phyloP scores from a whole-genome alignment of 2,113 vertebrate species.

The Thunnus thynnus region DNA sequence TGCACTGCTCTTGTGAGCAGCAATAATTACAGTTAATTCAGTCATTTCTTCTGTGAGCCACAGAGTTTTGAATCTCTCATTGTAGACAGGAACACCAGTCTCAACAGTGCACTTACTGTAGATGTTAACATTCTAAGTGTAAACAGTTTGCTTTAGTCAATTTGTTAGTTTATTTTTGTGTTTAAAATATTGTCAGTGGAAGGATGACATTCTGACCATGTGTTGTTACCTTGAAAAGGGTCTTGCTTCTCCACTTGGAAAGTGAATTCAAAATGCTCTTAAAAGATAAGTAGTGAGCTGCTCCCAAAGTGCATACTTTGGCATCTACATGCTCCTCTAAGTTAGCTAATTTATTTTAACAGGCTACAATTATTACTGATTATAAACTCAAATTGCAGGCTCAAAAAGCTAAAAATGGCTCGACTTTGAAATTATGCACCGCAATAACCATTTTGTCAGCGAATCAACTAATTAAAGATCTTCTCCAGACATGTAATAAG shows the following conservation, averaged over 20 bases:
- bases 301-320: slow-evolving; percentile 1
- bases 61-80: slow-evolving; percentile 19
- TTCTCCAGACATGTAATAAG: too few species aligned
- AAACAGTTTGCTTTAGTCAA: neutral
- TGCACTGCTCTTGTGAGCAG: neutral
- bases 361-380: neutral
- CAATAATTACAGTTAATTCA: slow-evolving; percentile 19
- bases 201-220: neutral
- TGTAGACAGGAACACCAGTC: neutral
- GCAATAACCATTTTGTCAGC: neutral
- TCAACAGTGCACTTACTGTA: neutral
- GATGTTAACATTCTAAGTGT: neutral
- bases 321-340: neutral
- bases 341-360: neutral
- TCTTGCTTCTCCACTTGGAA: slow-evolving; percentile 2
- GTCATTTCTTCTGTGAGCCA: slow-evolving; percentile 41
- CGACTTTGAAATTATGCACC: neutral
- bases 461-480: too few species aligned
- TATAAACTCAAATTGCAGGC: neutral
- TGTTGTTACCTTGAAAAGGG: neutral
- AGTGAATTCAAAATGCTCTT: slow-evolving; percentile 4
- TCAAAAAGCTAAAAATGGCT: slow-evolving; percentile 3
- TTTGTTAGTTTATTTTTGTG: neutral
- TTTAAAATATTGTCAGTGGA: neutral
- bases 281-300: neutral